phyloP scores from a whole-genome alignment of 2,113 vertebrate species.

The Phaethon lepturus region DNA sequence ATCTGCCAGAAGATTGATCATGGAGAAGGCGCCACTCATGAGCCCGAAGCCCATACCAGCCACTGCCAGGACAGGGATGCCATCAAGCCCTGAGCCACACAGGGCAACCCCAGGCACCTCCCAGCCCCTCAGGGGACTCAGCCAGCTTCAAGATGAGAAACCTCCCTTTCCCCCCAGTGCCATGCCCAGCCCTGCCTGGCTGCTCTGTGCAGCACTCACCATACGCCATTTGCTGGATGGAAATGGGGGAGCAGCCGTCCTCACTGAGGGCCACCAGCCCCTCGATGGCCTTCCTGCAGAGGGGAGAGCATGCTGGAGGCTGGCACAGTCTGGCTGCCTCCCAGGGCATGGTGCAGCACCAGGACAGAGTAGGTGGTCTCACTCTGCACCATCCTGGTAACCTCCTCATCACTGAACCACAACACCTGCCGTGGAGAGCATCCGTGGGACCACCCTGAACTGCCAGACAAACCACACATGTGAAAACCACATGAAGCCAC shows the following conservation, averaged over 20 bases:
- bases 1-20: not conserved
- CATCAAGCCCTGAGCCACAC: not conserved
- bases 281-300: conserved; percentile 62
- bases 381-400: too few relatives aligned
- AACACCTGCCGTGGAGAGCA: too few relatives aligned
- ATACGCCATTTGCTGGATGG: conserved; percentile 74
- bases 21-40: not conserved
- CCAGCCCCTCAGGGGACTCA: not conserved
- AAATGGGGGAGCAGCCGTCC: conserved; percentile 65
- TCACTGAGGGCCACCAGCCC: conserved; percentile 72
- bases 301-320: not conserved
- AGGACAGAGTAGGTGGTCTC: too few relatives aligned
- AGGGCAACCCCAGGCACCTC: not conserved
- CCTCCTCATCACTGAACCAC: too few relatives aligned
- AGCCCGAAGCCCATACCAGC: not conserved
- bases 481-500: not conserved
- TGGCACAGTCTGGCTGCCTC: not conserved
- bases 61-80: not conserved
- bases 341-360: too few relatives aligned
- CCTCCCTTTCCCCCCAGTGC: not conserved
- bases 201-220: conserved; percentile 26
- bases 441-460: too few relatives aligned
- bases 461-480: not conserved
- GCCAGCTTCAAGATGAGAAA: not conserved
- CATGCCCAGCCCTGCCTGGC: not conserved